phyloP scores from a whole-genome alignment of 2,113 vertebrate genomes.

The Tachycineta bicolor region DNA sequence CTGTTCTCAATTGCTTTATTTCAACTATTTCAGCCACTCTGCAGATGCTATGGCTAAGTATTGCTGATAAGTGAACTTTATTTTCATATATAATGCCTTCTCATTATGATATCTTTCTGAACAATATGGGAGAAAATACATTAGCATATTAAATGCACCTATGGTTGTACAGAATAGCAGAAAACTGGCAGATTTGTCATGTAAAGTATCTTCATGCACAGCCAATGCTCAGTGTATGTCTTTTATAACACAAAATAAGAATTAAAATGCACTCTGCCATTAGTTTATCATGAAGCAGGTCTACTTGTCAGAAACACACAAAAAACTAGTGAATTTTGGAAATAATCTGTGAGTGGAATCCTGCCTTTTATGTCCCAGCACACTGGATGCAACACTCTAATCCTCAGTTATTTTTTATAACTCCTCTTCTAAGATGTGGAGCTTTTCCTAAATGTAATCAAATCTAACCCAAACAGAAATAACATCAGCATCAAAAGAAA shows the following conservation, averaged over 20 bases:
- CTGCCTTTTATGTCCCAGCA: neutral
- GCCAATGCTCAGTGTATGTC: neutral
- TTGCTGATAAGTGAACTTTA: neutral
- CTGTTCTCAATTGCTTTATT: slow-evolving; percentile 40
- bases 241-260: neutral
- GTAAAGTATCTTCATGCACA: neutral
- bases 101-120: neutral
- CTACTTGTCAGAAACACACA: neutral
- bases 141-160: neutral
- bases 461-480: neutral
- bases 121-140: neutral
- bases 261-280: neutral
- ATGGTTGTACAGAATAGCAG: neutral
- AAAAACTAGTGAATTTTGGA: neutral
- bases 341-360: neutral
- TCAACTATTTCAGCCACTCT: neutral
- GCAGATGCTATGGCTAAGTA: neutral
- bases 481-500: neutral
- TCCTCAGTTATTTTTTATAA: neutral
- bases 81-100: neutral
- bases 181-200: neutral
- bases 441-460: neutral
- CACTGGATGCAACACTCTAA: neutral
- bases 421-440: neutral
- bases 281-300: neutral